Conservation (phyloP, 2,888 invertebrate species). For the Endomychus coccineus region DNA sequence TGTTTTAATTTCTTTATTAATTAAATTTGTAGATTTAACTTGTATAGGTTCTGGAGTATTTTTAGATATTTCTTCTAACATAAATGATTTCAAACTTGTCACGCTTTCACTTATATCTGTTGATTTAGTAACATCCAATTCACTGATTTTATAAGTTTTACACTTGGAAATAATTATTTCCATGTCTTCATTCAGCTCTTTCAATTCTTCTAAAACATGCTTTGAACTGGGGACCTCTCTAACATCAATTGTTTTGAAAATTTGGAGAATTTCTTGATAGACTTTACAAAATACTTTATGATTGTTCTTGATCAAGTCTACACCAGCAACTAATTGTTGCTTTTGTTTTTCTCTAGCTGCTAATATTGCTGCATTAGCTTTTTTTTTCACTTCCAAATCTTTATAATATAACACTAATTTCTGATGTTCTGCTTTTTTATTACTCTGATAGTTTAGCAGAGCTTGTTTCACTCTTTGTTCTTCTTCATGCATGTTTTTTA, state of each 20-base stretch:
- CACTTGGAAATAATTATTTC: conserved; percentile 45
- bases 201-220: conserved; percentile 43
- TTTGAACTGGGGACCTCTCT: conserved; percentile 22
- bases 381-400: conserved; percentile 43
- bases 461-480: conserved; percentile 45
- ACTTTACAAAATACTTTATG: conserved; percentile 51
- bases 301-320: conserved; percentile 52
- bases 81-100: no score
- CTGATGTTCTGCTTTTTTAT: conserved; percentile 48
- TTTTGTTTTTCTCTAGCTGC: conserved; percentile 41
- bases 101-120: no score
- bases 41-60: no score
- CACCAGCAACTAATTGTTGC: conserved; percentile 25
- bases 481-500: conserved; percentile 44
- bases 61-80: no score
- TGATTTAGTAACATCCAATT: conserved; percentile 41
- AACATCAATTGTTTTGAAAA: conserved; percentile 36
- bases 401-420: conserved; percentile 44
- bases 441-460: conserved; percentile 49
- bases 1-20: conserved; percentile 22
- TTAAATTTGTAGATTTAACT: not conserved
- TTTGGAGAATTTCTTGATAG: conserved; percentile 49
- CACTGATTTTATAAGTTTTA: conserved; percentile 43
- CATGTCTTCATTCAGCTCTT: conserved; percentile 43
- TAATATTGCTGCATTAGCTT: conserved; percentile 48